phyloP scores from a whole-genome alignment of 2,888 invertebrate genomes.

The Cataglyphis rosenhaueri region DNA sequence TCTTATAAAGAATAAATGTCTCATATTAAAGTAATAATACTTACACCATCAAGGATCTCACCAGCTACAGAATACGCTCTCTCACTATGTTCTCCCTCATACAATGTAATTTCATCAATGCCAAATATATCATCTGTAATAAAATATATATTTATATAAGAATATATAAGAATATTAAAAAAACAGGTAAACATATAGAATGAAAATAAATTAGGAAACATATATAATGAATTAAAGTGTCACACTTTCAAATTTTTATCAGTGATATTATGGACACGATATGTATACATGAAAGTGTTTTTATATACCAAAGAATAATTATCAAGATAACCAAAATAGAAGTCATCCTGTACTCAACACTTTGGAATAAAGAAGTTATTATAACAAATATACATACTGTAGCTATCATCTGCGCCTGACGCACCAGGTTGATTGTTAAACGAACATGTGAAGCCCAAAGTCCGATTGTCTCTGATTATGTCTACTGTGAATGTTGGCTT shows the following conservation, averaged over 20 bases:
- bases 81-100: conserved; percentile 94
- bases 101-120: conserved; percentile 97
- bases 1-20: not conserved
- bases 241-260: not conserved
- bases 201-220: not conserved
- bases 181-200: not conserved
- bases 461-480: conserved; percentile 91
- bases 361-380: conserved; percentile 63
- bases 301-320: conserved; percentile 79
- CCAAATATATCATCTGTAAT: conserved; percentile 94
- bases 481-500: conserved; percentile 97
- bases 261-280: conserved; percentile 26
- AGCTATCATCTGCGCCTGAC: conserved; percentile 89
- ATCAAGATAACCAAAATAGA: conserved; percentile 65
- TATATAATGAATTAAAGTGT: not conserved
- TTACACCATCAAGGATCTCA: conserved; percentile 97
- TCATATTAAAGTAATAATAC: conserved; percentile 78
- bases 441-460: conserved; percentile 94
- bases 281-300: conserved; percentile 63
- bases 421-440: conserved; percentile 89
- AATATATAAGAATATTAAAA: not conserved
- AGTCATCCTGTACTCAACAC: conserved; percentile 78
- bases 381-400: conserved; percentile 86
- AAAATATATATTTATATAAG: conserved; percentile 39
- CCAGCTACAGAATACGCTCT: conserved; percentile 96